Conservation (phyloP, 2,113 vertebrate genomes). For the Albula glossodonta region DNA sequence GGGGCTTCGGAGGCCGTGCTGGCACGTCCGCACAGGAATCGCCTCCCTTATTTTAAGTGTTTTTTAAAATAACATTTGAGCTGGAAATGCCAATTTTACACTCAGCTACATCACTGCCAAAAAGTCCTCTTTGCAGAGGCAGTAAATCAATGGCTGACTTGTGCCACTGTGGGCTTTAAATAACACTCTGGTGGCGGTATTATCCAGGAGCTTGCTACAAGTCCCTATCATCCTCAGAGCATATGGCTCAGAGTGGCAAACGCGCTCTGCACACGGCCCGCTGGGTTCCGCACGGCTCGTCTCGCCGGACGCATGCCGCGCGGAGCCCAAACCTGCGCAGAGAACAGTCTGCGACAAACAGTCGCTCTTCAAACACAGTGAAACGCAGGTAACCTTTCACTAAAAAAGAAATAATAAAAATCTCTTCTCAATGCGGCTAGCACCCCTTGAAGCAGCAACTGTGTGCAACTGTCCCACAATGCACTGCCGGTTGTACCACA, state of each 20-base stretch:
- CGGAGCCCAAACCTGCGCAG: not conserved
- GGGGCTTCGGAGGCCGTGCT: not conserved
- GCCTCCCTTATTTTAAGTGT: not conserved
- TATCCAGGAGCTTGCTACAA: not conserved
- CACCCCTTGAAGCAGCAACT: not conserved
- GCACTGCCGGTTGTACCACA: not conserved
- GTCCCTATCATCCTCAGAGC: not conserved
- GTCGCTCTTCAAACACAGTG: not conserved
- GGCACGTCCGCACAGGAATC: not conserved
- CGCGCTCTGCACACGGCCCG: no score
- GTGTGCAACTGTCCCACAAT: not conserved
- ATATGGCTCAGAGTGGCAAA: not conserved
- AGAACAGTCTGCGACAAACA: not conserved
- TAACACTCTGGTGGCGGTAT: conserved; percentile 26
- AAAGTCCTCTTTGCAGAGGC: conserved; percentile 36
- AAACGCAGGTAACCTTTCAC: not conserved
- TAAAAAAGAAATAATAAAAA: not conserved
- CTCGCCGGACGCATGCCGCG: no score
- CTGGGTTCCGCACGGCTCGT: no score
- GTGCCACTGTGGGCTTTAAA: conserved; percentile 37
- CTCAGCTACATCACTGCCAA: conserved; percentile 46
- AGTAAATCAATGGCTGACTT: conserved; percentile 41
- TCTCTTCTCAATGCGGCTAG: not conserved
- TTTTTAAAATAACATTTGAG: conserved; percentile 38
- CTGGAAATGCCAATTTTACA: conserved; percentile 43